These are phyloP conservation scores for Brachyistius frenatus DNA, from an alignment of 2,113 vertebrate genomes.

Conservation along the genomic window DNA sequence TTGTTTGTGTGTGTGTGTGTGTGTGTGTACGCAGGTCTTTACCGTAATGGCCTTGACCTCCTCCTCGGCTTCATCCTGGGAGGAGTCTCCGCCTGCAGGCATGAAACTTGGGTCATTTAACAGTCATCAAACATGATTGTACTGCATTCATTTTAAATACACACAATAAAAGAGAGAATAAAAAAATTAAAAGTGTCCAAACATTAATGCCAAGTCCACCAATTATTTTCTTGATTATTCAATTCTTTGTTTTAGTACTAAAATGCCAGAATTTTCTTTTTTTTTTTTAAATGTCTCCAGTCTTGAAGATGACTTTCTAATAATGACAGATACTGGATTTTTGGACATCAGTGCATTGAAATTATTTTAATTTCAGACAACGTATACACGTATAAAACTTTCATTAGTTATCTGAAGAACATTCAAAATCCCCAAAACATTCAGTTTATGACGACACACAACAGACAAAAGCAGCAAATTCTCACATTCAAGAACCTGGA, in stretches of 20 bases:
- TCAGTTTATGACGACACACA: background rate
- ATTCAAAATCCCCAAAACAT: background rate
- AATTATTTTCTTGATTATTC: too few relatives aligned
- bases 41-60: conserved; percentile 97
- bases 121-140: background rate
- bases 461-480: background rate
- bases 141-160: background rate
- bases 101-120: conserved; percentile 24
- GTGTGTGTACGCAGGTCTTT: conserved; percentile 45
- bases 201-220: background rate
- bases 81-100: conserved; percentile 93
- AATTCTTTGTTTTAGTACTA: too few relatives aligned
- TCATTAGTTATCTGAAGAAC: background rate
- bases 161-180: background rate
- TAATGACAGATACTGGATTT: too few relatives aligned
- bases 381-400: too few relatives aligned
- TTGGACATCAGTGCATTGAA: too few relatives aligned
- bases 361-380: too few relatives aligned
- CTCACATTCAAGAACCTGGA: background rate
- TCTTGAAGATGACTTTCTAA: too few relatives aligned
- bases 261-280: too few relatives aligned
- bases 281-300: too few relatives aligned
- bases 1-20: too few relatives aligned
- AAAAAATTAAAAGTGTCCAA: too few relatives aligned
- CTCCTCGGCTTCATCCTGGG: conserved; percentile 97